Evolutionary conservation across 2,113 vertebrate species (phyloP), one percentile per base, ranked within the genome.

Genomic region (Bombycilla garrulus): DNA sequence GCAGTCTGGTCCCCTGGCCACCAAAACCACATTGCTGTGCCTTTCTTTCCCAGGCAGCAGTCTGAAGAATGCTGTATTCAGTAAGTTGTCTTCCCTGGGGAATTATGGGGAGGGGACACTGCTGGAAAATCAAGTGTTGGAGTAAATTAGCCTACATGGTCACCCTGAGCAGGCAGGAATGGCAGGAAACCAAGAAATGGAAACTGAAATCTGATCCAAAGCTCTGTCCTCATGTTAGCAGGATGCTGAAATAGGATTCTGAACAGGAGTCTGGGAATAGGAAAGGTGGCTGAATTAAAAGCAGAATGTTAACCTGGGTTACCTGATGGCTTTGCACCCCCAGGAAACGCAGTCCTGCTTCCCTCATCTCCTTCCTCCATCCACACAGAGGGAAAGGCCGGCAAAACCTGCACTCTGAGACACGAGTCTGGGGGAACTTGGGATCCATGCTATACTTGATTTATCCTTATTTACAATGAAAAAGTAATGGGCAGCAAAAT

Each of bases 41-140:
- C 26, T 56, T 78, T 71, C 28, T 58, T 74, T 80, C 48, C 31
- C 23, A 58, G 15, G 6, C 24, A 60, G 3, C 31, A 33, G 12
- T 56, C 25, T 82, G 54, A 24, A 45, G n/a, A 70, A 40, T 21
- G 25, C 15, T 71, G 13, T 48, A 61, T 54, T 21, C 22, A 65
- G 40, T n/a, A 15, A 40, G 2, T 19, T 47, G 4, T 24, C 10
- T 70, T 85, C 56, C n/a, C 18, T 25, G 12, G 9, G 51, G 60
- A 66, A 14, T 29, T 62, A 6, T 0, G 3, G 29, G 21, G 6
- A 17, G 5, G 6, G 5, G 3, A 42, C 5, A 12, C 22, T 61
- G 10, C 23, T 45, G 33, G 35, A 67, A 81, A 84, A 74, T 4
- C 14, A 64, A 33, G 20, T 78, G 11, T 50, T 81, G 62, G 58